Evolutionary conservation across 2,113 vertebrate genomes (phyloP).

Genomic region (Piprites chloris): DNA sequence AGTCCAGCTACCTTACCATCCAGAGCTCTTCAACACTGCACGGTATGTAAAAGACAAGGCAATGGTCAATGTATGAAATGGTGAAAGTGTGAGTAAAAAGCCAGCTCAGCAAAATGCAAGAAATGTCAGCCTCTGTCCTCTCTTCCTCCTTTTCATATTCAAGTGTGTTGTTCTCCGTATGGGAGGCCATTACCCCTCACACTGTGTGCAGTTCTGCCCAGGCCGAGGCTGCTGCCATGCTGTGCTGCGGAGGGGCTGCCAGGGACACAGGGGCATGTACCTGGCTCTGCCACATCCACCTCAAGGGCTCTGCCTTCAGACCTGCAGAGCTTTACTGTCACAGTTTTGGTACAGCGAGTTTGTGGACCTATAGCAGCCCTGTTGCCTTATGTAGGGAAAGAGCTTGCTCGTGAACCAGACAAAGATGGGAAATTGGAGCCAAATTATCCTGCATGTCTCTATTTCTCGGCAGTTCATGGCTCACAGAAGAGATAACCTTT

Average conservation of each 20-base stretch:
- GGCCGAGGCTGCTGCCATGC: neutral
- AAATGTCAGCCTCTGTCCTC: neutral
- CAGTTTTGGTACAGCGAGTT: neutral
- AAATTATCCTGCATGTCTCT: neutral
- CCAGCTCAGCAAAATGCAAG: neutral
- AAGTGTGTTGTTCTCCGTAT: rapidly evolving
- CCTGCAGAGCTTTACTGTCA: neutral
- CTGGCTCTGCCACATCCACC: neutral
- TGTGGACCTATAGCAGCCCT: rapidly evolving
- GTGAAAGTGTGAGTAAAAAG: neutral
- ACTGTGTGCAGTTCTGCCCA: rapidly evolving
- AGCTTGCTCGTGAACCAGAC: neutral
- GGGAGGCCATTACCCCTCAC: neutral
- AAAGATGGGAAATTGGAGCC: neutral
- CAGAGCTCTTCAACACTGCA: conserved; percentile 62
- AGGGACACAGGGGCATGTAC: rapidly evolving
- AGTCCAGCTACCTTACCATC: conserved; percentile 78
- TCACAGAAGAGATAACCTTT: neutral
- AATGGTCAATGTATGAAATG: rapidly evolving
- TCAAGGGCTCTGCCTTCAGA: neutral
- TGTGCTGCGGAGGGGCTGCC: rapidly evolving
- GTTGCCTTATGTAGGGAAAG: neutral
- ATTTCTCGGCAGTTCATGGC: neutral
- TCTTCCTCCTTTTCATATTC: neutral
- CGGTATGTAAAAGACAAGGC: conserved; percentile 61